Percentiles rank a stretch among this genome's conserved stretches.
These are phyloP conservation scores for Ranitomeya imitator DNA, from an alignment of 2,113 vertebrate genomes.

Conservation along the genomic window DNA sequence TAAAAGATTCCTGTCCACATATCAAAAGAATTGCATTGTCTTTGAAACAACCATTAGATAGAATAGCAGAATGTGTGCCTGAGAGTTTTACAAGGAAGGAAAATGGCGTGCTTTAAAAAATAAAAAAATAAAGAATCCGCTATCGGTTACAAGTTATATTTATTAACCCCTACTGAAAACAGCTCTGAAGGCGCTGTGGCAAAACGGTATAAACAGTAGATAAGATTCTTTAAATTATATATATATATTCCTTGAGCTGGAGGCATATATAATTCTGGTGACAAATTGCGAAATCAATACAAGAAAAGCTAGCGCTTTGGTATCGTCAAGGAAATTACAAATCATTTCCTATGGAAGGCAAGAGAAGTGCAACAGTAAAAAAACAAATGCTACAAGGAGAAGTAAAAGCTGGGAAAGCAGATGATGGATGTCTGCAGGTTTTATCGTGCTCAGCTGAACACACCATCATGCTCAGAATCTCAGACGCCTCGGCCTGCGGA, in stretches of 20 bases:
- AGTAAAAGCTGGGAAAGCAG: slow-evolving; percentile 47
- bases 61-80: not conserved
- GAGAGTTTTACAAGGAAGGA: not conserved
- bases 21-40: not conserved
- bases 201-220: slow-evolving; percentile 36
- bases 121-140: not conserved
- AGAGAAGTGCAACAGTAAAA: slow-evolving; percentile 53
- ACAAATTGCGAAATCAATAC: slow-evolving; percentile 53
- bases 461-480: slow-evolving; percentile 29
- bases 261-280: slow-evolving; percentile 38
- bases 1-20: too few species aligned
- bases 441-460: slow-evolving; percentile 42
- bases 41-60: not conserved
- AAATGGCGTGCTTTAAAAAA: not conserved
- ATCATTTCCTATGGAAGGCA: slow-evolving; percentile 42
- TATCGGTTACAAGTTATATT: slow-evolving; percentile 9
- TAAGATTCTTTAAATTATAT: slow-evolving; percentile 35
- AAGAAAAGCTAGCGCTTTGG: slow-evolving; percentile 42
- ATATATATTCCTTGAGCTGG: slow-evolving; percentile 25
- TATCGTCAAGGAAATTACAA: slow-evolving; percentile 54
- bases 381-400: slow-evolving; percentile 54
- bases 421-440: slow-evolving; percentile 54
- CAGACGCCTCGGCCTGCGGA: slow-evolving; percentile 4
- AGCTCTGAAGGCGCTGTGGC: not conserved
- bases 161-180: not conserved